Base-by-base conservation (phyloP, 2,888 invertebrate species). In the Leptinotarsa rubiginosa region DNA sequence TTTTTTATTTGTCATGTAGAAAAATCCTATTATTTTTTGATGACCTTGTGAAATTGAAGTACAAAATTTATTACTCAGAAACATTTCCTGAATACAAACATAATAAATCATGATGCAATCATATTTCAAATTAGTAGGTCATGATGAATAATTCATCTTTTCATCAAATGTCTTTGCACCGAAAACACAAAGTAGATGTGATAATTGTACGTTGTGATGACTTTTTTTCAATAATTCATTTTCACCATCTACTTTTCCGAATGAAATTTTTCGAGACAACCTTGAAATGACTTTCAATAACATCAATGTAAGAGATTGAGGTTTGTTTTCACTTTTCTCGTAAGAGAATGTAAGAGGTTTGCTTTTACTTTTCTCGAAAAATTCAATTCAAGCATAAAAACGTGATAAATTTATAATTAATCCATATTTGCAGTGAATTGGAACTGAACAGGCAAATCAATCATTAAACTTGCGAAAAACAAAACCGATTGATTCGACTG, bases 371-470 rank as follows among this genome's bases (percentile, higher is more conserved):
- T 3, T 16, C 62, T 41, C 62, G 62, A 62, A 41, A 62, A 62
- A 62, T 62, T 41, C 62, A 74, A 64, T 66, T 69, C 72, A 76
- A 22, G 16, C 22, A 49, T 75, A 65, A 41, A 72, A 52, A 47
- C 25, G 54, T 50, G 54, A 56, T 56, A 54, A 69, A 15, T 13
- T 56, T 13, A 52, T 18, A 5, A 49, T 49, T 20, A 49, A 66
- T 47, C 49, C 22, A 66, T 49, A 47, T 50, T 25, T 25, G 50
- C 66, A 50, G 22, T 50, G 16, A 25, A 22, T 47, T 10, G 47
- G 16, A 22, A 66, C 66, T 66, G 18, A 7, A 66, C 62, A 62
- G 62, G 5, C 62, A 31, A 62, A 31, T 62, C 20, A 50, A 50
- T 4, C 16, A 50, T 13, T 50, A 1, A 15, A 31, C 31, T 31